Evolutionary conservation across 2,797 vertebrate species (phyloP).

Genomic region (Fistularia commersonii): DNA sequence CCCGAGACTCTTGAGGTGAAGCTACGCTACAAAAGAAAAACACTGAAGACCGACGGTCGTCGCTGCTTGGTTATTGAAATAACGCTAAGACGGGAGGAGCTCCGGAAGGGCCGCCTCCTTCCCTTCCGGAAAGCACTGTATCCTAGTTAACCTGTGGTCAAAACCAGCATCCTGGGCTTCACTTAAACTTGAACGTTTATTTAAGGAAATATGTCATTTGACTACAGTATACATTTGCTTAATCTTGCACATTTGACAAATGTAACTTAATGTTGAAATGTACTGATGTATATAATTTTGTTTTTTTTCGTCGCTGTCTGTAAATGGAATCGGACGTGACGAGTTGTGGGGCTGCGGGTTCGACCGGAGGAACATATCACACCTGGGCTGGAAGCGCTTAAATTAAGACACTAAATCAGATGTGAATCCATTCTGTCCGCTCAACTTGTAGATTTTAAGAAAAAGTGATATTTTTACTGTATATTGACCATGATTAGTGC

Average conservation of each 20-base stretch:
- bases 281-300: constrained; percentile 81
- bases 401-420: constrained; percentile 73
- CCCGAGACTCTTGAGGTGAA: no score
- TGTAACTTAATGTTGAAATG: constrained; percentile 83
- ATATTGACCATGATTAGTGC: constrained; percentile 97
- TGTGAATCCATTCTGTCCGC: constrained; percentile 84
- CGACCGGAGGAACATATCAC: constrained; percentile 82
- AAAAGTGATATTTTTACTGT: constrained; percentile 98
- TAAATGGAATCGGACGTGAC: constrained; percentile 74
- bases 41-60: no score
- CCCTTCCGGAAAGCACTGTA: constrained; percentile 52
- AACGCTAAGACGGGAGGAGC: no score
- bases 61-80: no score
- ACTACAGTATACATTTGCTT: constrained; percentile 83
- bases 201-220: constrained; percentile 78
- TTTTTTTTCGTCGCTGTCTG: constrained; percentile 72
- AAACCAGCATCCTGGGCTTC: constrained; percentile 80
- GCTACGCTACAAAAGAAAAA: no score
- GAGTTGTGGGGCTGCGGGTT: constrained; percentile 77
- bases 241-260: constrained; percentile 85
- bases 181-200: constrained; percentile 81
- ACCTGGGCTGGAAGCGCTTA: constrained; percentile 60
- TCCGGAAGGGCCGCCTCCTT: constrained; percentile 6
- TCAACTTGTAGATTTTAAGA: constrained; percentile 94
- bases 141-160: constrained; percentile 62